A percentile compares a stretch with the other conserved stretches of the same genome.
Evolutionary conservation across 2,797 vertebrate genomes (phyloP).

Genomic region (Falco concolor): DNA sequence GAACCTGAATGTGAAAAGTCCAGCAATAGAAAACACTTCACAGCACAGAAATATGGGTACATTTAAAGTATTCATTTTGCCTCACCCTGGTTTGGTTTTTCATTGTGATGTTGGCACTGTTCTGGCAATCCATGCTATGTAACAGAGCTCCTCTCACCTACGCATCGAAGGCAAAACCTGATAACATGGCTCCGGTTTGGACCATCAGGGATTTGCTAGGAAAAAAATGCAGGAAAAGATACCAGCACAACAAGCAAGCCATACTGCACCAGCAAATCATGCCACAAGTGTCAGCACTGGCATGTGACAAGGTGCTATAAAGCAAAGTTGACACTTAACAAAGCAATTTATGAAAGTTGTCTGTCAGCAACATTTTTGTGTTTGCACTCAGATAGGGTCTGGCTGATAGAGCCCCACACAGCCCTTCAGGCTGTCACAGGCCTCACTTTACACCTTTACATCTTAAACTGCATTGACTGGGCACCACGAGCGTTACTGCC

Average conservation of each 20-base stretch:
- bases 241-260: neutral
- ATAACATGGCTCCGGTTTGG: neutral
- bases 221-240: neutral
- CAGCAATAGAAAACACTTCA: neutral
- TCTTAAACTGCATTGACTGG: neutral
- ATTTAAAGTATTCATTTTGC: neutral
- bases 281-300: neutral
- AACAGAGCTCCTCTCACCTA: neutral
- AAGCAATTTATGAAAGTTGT: constrained; percentile 22
- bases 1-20: neutral
- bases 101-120: neutral
- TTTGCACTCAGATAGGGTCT: neutral
- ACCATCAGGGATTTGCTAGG: neutral
- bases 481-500: neutral
- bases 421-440: neutral
- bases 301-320: neutral
- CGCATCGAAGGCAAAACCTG: neutral
- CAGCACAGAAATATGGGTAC: neutral
- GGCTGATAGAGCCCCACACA: neutral
- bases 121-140: neutral
- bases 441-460: neutral
- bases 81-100: neutral
- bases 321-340: neutral
- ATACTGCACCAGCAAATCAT: neutral
- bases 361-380: constrained; percentile 16